phyloP scores from a whole-genome alignment of 1,140 invertebrate species.

The Pseudomyrmex cubaensis region DNA sequence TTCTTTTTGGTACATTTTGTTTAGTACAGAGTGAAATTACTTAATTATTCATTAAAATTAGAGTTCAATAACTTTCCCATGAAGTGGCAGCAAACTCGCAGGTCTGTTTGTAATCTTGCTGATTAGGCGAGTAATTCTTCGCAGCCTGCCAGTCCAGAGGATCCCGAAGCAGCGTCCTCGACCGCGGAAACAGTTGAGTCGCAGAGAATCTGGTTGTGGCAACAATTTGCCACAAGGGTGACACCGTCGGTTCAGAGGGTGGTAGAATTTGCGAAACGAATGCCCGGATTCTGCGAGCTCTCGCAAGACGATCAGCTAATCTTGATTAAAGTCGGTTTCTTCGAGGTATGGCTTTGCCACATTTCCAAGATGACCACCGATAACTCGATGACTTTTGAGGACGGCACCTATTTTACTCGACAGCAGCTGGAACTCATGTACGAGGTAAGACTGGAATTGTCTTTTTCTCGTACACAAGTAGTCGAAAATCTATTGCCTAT shows the following conservation, averaged over 20 bases:
- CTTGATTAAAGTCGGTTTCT: constrained; percentile 97
- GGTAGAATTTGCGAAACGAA: constrained; percentile 96
- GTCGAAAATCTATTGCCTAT: too few relatives aligned
- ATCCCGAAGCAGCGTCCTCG: constrained; percentile 88
- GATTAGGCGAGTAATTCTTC: constrained; percentile 72
- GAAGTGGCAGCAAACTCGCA: constrained; percentile 71
- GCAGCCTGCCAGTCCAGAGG: constrained; percentile 84
- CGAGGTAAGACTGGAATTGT: constrained; percentile 90
- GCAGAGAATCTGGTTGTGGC: constrained; percentile 91
- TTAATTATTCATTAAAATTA: constrained; percentile 30
- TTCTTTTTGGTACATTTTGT: too few relatives aligned
- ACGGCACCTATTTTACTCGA: constrained; percentile 94
- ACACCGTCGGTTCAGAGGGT: constrained; percentile 95
- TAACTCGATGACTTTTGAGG: constrained; percentile 94
- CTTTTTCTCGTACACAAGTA: not conserved
- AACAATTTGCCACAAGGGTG: constrained; percentile 91
- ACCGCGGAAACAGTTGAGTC: constrained; percentile 89
- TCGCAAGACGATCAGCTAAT: constrained; percentile 97
- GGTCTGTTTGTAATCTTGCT: constrained; percentile 68
- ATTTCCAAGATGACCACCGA: constrained; percentile 93
- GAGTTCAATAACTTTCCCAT: constrained; percentile 55
- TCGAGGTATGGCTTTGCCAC: constrained; percentile 97
- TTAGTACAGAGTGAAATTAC: not conserved
- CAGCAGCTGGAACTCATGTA: constrained; percentile 96
- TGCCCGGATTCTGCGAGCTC: constrained; percentile 95